Evolutionary conservation across 2,888 invertebrate genomes (phyloP), one percentile per base, ranked within the genome.

Genomic region (Eristalinus sepulchralis): DNA sequence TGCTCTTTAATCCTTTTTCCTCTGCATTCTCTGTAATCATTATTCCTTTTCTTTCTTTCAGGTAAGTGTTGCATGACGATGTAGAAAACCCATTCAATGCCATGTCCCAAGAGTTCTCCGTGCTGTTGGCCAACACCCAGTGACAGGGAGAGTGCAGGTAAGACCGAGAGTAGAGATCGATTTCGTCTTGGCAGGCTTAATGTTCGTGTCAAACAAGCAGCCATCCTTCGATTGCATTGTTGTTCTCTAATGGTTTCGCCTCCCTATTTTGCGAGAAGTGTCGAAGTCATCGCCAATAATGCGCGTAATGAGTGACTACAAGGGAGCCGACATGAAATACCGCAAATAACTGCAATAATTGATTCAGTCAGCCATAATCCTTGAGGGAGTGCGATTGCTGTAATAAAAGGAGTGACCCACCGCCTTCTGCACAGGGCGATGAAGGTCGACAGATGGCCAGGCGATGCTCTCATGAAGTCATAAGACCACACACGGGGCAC

Each of bases 301-400:
- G 10, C 22, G n/a, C 13, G 10, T 13, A 24, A 57, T 13, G 72
- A 13, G 24, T 66, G 66, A 11, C 27, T 27, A 53, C 0, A 11
- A 10, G 20, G 36, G 67, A 47, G 36, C 36, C 22, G 68, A 68
- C 34, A 81, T 68, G 67, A 77, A 71, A 71, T 81, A 81, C 80
- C 76, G 22, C 81, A 76, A 85, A 76, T 85, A 77, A 85, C 81
- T 77, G 77, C 36, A 70, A 81, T 68, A 81, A 85, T 85, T 73
- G 73, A 81, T 73, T 39, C 68, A 22, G 68, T 59, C 73, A 85
- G 77, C 77, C 77, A 53, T 77, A 73, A 73, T 72, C 75, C 77
- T 63, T 67, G 63, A 55, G 71, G 77, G 27, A 27, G 27, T n/a
- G 77, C 36, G 63, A 71, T 70, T 64, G 60, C 53, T 36, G 27